Conservation (phyloP, 2,113 vertebrate species). For the Anolis sagrei region DNA sequence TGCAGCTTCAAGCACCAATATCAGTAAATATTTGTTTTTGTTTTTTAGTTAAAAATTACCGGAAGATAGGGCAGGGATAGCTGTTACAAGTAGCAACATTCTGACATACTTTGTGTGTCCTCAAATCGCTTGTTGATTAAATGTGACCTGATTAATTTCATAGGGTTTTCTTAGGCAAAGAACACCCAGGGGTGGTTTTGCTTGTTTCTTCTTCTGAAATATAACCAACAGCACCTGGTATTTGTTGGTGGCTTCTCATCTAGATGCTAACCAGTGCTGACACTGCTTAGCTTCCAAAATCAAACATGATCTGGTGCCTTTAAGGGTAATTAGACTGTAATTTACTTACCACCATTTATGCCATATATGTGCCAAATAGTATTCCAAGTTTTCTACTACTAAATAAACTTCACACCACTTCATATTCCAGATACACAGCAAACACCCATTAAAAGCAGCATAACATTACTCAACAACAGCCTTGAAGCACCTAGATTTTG, state of each 20-base stretch:
- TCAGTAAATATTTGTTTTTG: neutral
- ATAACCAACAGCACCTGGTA: too few species aligned
- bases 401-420: neutral
- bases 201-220: too few species aligned
- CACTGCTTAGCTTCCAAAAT: too few species aligned
- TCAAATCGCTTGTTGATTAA: too few species aligned
- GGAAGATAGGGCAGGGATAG: too few species aligned
- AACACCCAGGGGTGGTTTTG: too few species aligned
- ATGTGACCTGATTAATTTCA: too few species aligned
- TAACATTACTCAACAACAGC: neutral
- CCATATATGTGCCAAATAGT: neutral
- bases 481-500: neutral
- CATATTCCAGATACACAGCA: neutral
- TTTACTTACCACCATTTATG: neutral
- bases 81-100: too few species aligned
- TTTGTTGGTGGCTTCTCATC: too few species aligned
- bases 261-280: too few species aligned
- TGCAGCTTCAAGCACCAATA: neutral
- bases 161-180: too few species aligned
- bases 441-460: constrained; percentile 1
- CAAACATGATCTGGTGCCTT: too few species aligned
- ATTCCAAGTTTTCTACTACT: neutral
- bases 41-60: neutral
- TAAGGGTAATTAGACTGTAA: neutral
- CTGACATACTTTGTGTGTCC: neutral